These are phyloP conservation scores for Setophaga coronata DNA, from an alignment of 2,113 vertebrate species.

Conservation along the genomic window DNA sequence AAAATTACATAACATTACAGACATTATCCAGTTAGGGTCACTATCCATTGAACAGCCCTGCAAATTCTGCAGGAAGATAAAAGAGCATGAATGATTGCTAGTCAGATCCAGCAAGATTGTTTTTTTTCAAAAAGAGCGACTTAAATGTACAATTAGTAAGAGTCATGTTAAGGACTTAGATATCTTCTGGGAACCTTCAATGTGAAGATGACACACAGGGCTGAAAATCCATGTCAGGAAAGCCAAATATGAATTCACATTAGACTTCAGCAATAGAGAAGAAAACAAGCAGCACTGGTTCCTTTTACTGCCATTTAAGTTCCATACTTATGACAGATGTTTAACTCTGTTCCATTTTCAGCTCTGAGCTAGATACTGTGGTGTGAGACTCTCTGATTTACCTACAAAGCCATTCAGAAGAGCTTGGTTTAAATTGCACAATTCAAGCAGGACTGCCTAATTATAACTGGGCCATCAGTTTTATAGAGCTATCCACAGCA, in stretches of 20 bases:
- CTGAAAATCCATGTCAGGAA: background rate
- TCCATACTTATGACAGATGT: background rate
- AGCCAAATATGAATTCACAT: background rate
- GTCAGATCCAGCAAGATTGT: background rate
- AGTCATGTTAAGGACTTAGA: background rate
- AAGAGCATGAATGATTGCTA: background rate
- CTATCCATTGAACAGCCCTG: background rate
- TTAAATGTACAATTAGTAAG: slow-evolving; percentile 1
- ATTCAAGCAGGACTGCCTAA: slow-evolving; percentile 30
- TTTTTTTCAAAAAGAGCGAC: slow-evolving; percentile 38
- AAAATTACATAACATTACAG: slow-evolving; percentile 94
- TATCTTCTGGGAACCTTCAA: background rate
- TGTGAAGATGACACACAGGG: background rate
- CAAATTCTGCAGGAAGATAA: slow-evolving; percentile 21
- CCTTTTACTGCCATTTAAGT: background rate
- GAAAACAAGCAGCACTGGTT: background rate
- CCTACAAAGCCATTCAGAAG: background rate
- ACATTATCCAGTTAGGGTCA: slow-evolving; percentile 39
- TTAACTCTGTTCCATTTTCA: slow-evolving; percentile 31
- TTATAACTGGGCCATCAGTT: slow-evolving; percentile 42
- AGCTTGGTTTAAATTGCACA: slow-evolving; percentile 45
- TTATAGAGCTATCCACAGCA: slow-evolving; percentile 13
- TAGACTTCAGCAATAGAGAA: background rate
- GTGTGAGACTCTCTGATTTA: slow-evolving; percentile 22
- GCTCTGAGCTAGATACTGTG: background rate